These are phyloP conservation scores for Podiceps cristatus DNA, from an alignment of 2,113 vertebrate species.

Conservation along the genomic window DNA sequence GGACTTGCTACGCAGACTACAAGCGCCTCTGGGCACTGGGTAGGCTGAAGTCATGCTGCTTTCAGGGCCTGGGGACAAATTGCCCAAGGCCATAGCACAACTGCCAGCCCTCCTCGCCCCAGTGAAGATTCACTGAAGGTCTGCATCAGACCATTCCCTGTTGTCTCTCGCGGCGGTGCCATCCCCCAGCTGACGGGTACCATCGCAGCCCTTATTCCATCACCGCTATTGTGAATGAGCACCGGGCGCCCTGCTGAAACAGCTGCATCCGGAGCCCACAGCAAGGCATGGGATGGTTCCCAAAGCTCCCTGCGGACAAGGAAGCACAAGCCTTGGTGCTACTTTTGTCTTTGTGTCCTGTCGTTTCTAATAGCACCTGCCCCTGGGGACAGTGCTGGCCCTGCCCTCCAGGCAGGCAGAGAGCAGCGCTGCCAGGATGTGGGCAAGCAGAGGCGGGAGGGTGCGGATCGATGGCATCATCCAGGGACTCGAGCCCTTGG, in stretches of 20 bases:
- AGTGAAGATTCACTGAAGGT: neutral
- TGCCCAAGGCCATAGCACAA: neutral
- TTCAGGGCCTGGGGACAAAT: neutral
- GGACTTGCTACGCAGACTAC: neutral
- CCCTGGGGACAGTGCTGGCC: neutral
- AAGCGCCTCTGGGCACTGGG: neutral
- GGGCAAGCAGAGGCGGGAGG: neutral
- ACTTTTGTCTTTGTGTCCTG: neutral
- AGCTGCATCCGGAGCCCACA: neutral
- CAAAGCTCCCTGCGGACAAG: neutral
- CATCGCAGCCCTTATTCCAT: neutral
- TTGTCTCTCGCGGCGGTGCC: neutral
- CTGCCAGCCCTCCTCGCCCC: fast-evolving
- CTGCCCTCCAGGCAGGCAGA: neutral
- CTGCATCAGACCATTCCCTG: neutral
- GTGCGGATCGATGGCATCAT: neutral
- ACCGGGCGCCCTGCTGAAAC: neutral
- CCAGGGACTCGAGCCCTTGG: neutral
- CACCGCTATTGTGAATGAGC: fast-evolving
- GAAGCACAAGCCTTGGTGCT: neutral
- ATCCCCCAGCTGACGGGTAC: fast-evolving
- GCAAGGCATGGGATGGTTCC: neutral
- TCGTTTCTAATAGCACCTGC: neutral
- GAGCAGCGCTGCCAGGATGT: neutral
- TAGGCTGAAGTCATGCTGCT: neutral